These are phyloP conservation scores for Merluccius polli DNA, from an alignment of 2,797 vertebrate genomes.

Conservation along the genomic window DNA sequence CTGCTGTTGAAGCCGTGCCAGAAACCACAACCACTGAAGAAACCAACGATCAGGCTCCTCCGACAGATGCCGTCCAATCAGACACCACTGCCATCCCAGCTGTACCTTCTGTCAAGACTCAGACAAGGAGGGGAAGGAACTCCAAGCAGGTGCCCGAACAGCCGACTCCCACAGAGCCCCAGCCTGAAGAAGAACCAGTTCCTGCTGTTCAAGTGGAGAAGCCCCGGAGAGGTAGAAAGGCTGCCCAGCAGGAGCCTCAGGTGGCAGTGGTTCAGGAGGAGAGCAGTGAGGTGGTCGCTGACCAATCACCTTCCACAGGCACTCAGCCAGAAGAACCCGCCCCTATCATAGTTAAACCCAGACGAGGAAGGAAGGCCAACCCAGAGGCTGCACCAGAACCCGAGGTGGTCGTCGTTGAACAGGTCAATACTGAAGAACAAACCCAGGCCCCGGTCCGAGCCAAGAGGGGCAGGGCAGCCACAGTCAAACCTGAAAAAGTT, in stretches of 20 bases:
- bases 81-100: neutral
- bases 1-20: constrained; percentile 11
- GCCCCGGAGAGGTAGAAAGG: neutral
- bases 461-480: constrained; percentile 46
- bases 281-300: neutral
- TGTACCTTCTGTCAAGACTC: constrained; percentile 28
- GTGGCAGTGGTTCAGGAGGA: neutral
- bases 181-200: neutral
- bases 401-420: constrained; percentile 19
- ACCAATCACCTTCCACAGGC: neutral
- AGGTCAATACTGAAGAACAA: constrained; percentile 18
- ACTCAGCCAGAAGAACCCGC: constrained; percentile 12
- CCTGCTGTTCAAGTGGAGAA: neutral
- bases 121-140: constrained; percentile 38
- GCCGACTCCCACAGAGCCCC: neutral
- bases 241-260: constrained; percentile 17
- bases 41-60: neutral
- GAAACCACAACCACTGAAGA: constrained; percentile 1
- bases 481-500: constrained; percentile 18
- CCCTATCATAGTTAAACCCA: constrained; percentile 26
- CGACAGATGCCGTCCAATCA: constrained; percentile 1
- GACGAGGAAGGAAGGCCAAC: constrained; percentile 46
- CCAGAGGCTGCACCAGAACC: constrained; percentile 19
- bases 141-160: constrained; percentile 18
- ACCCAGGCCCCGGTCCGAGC: constrained; percentile 30